phyloP scores from a whole-genome alignment of 2,797 vertebrate species.

The Okamejei kenojei region DNA sequence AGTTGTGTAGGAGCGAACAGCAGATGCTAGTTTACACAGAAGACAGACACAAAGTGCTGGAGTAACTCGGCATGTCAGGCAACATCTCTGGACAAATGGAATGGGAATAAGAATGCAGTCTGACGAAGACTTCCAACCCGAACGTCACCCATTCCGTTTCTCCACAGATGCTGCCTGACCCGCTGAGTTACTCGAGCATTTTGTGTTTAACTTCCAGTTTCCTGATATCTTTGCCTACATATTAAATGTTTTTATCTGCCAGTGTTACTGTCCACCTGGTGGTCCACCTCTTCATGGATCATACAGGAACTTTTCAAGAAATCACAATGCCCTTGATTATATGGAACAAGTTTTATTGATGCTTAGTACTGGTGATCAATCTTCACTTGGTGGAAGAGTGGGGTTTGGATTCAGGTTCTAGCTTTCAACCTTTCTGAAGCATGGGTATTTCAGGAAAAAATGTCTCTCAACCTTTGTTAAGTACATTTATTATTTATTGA shows the following conservation, averaged over 20 bases:
- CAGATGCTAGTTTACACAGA: too few relatives aligned
- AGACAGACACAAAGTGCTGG: too few relatives aligned
- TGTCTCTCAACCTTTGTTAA: too few relatives aligned
- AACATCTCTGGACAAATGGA: too few relatives aligned
- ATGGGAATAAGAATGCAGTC: too few relatives aligned
- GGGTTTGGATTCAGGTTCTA: background rate
- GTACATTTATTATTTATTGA: too few relatives aligned
- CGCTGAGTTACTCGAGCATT: too few relatives aligned
- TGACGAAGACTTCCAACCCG: too few relatives aligned
- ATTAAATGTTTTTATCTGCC: background rate
- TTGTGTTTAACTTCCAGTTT: background rate
- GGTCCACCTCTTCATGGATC: too few relatives aligned
- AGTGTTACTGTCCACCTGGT: background rate
- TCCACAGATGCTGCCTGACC: too few relatives aligned
- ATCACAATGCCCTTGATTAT: background rate
- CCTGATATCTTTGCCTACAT: background rate
- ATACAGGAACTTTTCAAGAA: background rate
- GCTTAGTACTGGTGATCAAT: background rate
- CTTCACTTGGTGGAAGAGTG: background rate
- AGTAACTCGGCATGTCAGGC: too few relatives aligned
- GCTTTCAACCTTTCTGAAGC: background rate
- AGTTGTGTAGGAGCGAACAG: background rate
- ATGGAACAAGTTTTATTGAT: background rate
- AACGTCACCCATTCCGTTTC: too few relatives aligned
- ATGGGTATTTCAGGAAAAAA: background rate